Conservation (phyloP, 2,113 vertebrate genomes). For the Chamaea fasciata region DNA sequence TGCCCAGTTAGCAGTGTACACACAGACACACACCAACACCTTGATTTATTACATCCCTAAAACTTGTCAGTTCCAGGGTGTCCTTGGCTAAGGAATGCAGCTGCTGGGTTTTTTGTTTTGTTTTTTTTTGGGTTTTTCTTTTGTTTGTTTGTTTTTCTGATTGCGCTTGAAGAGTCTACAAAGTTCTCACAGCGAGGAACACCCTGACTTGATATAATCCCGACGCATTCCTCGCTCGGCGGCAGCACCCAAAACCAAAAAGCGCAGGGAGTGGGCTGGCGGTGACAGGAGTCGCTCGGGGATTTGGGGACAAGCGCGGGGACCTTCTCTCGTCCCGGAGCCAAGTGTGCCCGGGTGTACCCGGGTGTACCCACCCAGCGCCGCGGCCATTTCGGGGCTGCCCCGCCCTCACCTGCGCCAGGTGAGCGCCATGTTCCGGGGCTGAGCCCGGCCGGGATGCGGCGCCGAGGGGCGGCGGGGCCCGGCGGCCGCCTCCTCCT, state of each 20-base stretch:
- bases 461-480: background rate
- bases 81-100: background rate
- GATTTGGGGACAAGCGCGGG: accelerated
- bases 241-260: background rate
- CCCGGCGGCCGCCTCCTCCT: background rate
- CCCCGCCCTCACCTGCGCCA: constrained; percentile 10
- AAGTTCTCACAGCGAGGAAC: background rate
- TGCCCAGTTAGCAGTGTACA: background rate
- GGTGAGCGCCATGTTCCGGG: constrained; percentile 12
- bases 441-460: background rate
- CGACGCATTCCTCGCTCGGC: background rate
- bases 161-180: background rate
- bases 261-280: accelerated
- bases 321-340: background rate
- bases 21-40: background rate
- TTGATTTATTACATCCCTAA: background rate
- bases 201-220: background rate
- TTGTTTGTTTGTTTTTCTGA: too few species aligned
- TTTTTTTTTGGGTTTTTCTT: too few species aligned
- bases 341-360: background rate
- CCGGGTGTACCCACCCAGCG: background rate
- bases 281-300: background rate
- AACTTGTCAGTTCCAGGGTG: background rate
- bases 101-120: too few species aligned
- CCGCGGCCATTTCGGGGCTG: background rate